Conservation (phyloP, 2,113 vertebrate species). For the Leiothrix lutea region DNA sequence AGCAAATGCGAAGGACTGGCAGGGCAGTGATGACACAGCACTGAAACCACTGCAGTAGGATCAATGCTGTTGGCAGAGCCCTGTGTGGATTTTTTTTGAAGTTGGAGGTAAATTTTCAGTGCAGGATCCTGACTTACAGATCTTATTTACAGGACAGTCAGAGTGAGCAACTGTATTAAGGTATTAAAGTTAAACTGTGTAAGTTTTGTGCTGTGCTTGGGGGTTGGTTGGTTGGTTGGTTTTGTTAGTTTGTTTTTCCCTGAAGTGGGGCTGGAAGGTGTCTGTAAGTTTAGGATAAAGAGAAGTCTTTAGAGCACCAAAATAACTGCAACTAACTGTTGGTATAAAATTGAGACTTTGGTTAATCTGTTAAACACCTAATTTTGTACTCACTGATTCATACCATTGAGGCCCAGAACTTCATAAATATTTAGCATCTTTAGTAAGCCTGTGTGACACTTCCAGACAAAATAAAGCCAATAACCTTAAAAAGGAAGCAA, state of each 20-base stretch:
- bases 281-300: neutral
- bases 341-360: neutral
- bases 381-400: constrained; percentile 13
- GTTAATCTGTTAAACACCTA: constrained; percentile 11
- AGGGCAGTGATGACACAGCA: neutral
- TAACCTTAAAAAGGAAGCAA: neutral
- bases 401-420: neutral
- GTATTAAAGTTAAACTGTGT: neutral
- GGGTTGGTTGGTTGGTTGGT: rapidly evolving
- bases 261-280: neutral
- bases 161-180: neutral
- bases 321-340: neutral
- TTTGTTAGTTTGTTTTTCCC: neutral
- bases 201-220: neutral
- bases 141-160: neutral
- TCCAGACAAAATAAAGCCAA: constrained; percentile 20
- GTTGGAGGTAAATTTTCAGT: neutral
- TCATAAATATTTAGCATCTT: constrained; percentile 43
- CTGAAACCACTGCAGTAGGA: neutral
- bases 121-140: neutral
- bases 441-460: neutral
- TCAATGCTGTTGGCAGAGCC: constrained; percentile 13
- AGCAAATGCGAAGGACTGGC: neutral
- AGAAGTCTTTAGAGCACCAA: neutral
- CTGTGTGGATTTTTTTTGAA: neutral